A percentile compares a stretch with the other conserved stretches of the same genome.
phyloP scores from a whole-genome alignment of 2,797 vertebrate genomes.

The Yasuhikotakia modesta region DNA sequence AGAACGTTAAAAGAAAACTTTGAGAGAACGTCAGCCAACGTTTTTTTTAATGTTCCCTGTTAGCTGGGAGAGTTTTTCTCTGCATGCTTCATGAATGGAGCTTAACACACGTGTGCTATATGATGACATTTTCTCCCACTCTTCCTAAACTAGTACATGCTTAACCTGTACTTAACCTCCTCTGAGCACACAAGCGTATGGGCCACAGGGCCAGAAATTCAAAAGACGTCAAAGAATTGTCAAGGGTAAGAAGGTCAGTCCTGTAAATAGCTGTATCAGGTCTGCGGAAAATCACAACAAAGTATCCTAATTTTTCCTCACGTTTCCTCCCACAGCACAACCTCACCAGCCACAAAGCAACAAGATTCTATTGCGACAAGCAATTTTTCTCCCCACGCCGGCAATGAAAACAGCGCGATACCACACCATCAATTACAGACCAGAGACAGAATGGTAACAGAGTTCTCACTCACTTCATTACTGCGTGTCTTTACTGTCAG shows the following conservation, averaged over 20 bases:
- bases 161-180: conserved; percentile 67
- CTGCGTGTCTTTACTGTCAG: not conserved
- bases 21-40: too few species aligned
- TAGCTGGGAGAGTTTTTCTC: not conserved
- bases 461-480: not conserved
- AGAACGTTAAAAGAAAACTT: too few species aligned
- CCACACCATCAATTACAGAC: not conserved
- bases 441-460: not conserved
- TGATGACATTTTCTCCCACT: conserved; percentile 39
- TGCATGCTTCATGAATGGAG: not conserved
- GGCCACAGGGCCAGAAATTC: conserved; percentile 64
- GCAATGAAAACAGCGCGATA: not conserved
- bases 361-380: not conserved
- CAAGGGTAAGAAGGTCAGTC: conserved; percentile 67
- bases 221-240: conserved; percentile 65
- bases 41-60: too few species aligned
- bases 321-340: conserved; percentile 5
- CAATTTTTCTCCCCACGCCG: not conserved
- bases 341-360: not conserved
- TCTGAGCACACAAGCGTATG: conserved; percentile 62
- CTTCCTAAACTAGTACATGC: conserved; percentile 46
- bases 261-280: conserved; percentile 69
- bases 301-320: conserved; percentile 66
- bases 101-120: not conserved
- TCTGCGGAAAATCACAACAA: conserved; percentile 64